A percentile compares a stretch with the other conserved stretches of the same genome.
These are phyloP conservation scores for Peromyscus aztecus DNA, from an alignment of 2,797 vertebrate genomes.

Conservation along the genomic window DNA sequence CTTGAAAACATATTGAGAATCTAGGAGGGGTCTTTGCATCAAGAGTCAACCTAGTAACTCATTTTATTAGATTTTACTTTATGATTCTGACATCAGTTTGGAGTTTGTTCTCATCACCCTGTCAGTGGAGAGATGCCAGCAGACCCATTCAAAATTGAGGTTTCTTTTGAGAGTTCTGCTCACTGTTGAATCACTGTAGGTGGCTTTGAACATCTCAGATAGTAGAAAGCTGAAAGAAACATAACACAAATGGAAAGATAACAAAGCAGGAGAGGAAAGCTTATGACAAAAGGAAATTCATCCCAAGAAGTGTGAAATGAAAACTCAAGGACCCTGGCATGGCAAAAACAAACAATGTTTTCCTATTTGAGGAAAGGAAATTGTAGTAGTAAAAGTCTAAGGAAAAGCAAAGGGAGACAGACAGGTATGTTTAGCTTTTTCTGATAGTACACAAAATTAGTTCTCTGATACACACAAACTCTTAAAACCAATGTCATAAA, in stretches of 20 bases:
- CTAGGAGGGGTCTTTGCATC: constrained; percentile 65
- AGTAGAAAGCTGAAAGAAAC: neutral
- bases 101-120: neutral
- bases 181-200: neutral
- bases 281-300: neutral
- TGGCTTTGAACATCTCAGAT: neutral
- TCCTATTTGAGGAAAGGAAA: constrained; percentile 37
- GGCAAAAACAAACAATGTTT: neutral
- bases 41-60: constrained; percentile 57
- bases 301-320: neutral
- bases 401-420: constrained; percentile 24
- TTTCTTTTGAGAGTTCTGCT: neutral
- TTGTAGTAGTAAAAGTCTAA: neutral
- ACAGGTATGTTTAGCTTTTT: neutral
- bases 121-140: neutral
- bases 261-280: neutral
- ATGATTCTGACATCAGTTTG: neutral
- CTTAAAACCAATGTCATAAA: constrained; percentile 1
- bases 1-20: constrained; percentile 54
- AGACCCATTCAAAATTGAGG: neutral
- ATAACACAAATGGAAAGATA: neutral
- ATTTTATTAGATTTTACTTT: constrained; percentile 59
- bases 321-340: neutral
- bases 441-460: constrained; percentile 45
- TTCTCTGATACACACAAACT: neutral